Base-by-base conservation (phyloP, 2,113 vertebrate genomes). In the Chloebia gouldiae region DNA sequence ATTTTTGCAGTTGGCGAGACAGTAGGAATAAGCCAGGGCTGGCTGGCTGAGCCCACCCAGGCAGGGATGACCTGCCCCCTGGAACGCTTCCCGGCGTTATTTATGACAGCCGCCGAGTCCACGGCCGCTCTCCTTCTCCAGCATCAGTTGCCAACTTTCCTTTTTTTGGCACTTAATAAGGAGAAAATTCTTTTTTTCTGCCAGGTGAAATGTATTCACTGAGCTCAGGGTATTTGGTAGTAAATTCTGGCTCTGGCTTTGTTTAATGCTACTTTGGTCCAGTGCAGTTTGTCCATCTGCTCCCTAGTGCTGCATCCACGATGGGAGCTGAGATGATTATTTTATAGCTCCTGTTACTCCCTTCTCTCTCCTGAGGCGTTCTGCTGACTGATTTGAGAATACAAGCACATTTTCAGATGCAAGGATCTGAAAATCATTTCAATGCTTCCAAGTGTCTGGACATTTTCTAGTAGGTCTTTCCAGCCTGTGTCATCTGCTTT, bases 31-130 rank as follows among this genome's bases (percentile, higher is more conserved):
- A 70, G 27, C 4, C 0, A 0, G 68, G 59, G 76, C 59, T 65
- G 13, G 5, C 57, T 79, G 87, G 1, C 84, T 66, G 88, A 77
- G 92, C 49, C 75, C 92, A 94, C 94, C 91, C 94, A 95, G 83
- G 68, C 81, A 72, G 92, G 80, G 90, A 54, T 76, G 88, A 66
- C 53, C 85, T 49, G 78, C 13, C 59, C 89, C 88, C 92, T 25
- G 42, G 93, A 91, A 80, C 1, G 6, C 75, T 79, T 78, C 87
- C 57, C 10, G 0, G 37, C 0, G 0, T 89, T 84, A 81, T 82
- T 85, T 53, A 61, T 9, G 54, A n/a, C 87, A 78, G 82, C 27
- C 81, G 42, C 37, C 0, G 1, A 6, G 50, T 72, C 86, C 91
- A 81, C 18, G 0, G 90, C 33, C 0, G 10, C 64, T 86, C 77